Evolutionary conservation across 1,140 invertebrate genomes (phyloP), one percentile per base, ranked within the genome.

Genomic region (Reticulitermes speratus): DNA sequence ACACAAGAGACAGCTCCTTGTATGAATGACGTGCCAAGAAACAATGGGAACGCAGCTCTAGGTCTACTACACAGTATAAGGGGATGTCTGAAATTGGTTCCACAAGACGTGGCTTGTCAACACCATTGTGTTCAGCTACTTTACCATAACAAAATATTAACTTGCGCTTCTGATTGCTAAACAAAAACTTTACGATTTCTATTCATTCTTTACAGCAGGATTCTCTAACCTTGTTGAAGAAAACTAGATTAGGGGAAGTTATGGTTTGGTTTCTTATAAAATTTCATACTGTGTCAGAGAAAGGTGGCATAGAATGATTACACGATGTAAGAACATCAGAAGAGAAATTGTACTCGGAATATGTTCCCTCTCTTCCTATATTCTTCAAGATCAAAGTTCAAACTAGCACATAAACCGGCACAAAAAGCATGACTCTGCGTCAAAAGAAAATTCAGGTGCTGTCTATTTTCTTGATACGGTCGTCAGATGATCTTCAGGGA

Each of bases 11-110:
- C 65, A 75, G 65, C 65, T 75, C n/a, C 65, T 30, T 65, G 59
- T 75, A 16, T 30, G 65, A 75, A 16, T n/a, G 25, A 75, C n/a
- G n/a, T 38, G n/a, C 8, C 65, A 75, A 6, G n/a, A 75, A 75
- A 75, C 65, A 75, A 75, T 30, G 14, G 25, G 65, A 75, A 75
- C 65, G 5, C 65, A 75, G n/a, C n/a, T 6, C n/a, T 30, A 75
- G n/a, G 9, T 6, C n/a, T 30, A 6, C 65, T 5, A 30, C 2
- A n/a, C 65, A 2, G 65, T 8, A 75, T 12, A 30, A 30, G 65
- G n/a, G n/a, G 65, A 75, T 75, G 14, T 75, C n/a, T 75, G 65
- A 75, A 75, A 75, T 75, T 30, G 65, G 65, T 75, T 75, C 65
- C 65, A 75, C 65, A 75, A 75, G 25, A 75, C 16, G 25, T 75